phyloP scores from a whole-genome alignment of 2,113 vertebrate genomes.

The Hemichromis elongatus region DNA sequence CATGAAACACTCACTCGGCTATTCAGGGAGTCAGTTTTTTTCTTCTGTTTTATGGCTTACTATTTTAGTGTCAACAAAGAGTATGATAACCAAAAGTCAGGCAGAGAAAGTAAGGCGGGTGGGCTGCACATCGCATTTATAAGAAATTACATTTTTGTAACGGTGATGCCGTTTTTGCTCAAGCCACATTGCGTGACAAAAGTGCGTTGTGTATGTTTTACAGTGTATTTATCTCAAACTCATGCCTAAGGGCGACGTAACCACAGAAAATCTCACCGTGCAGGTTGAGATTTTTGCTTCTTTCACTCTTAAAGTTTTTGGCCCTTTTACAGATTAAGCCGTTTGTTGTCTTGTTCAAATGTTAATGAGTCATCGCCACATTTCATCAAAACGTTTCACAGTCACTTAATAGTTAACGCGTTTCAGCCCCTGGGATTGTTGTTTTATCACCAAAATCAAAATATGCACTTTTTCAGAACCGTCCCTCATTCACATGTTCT shows the following conservation, averaged over 20 bases:
- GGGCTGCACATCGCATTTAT: neutral
- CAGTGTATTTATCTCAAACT: slow-evolving; percentile 44
- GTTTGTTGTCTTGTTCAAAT: neutral
- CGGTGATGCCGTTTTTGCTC: neutral
- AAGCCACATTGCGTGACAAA: slow-evolving; percentile 57
- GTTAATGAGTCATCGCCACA: neutral
- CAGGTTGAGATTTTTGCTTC: slow-evolving; percentile 54
- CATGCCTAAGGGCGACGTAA: slow-evolving; percentile 41
- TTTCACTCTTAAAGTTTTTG: neutral
- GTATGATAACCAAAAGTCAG: neutral
- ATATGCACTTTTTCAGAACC: slow-evolving; percentile 57
- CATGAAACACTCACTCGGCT: neutral
- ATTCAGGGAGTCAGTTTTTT: neutral
- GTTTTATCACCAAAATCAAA: slow-evolving; percentile 70
- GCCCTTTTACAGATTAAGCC: neutral
- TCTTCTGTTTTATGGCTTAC: neutral
- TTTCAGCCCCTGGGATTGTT: slow-evolving; percentile 31
- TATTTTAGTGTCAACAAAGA: neutral
- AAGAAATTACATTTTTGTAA: neutral
- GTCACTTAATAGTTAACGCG: slow-evolving; percentile 55
- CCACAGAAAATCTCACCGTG: slow-evolving; percentile 53
- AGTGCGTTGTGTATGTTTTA: slow-evolving; percentile 28
- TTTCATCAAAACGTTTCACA: neutral
- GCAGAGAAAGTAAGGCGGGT: neutral
- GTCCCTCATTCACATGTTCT: slow-evolving; percentile 55